Evolutionary conservation across 2,888 invertebrate genomes (phyloP), one percentile per base, ranked within the genome.

Genomic region (Acanthacorydalis orientalis): DNA sequence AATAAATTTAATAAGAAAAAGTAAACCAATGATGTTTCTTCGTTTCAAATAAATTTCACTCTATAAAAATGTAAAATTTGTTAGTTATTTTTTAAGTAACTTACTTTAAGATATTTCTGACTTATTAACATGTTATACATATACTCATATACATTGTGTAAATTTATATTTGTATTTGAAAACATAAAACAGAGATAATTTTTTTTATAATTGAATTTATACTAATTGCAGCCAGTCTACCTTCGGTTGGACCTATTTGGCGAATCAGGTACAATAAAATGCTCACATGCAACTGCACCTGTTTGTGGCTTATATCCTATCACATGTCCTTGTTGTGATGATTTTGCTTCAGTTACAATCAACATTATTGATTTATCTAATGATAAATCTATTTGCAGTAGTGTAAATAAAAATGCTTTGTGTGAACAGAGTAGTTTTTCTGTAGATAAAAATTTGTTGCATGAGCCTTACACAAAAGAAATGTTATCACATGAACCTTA

Each of bases 181-280:
- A n/a, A n/a, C n/a, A n/a, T n/a, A n/a, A n/a, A n/a, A n/a, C n/a
- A n/a, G n/a, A n/a, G n/a, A n/a, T n/a, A n/a, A n/a, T n/a, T n/a
- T 4, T 44, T 48, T 33, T 38, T 41, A 47, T 55, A 57, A 54
- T 54, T 57, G 56, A 12, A 7, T 44, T 32, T 44, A 10, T 44
- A 33, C 10, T 9, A 56, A 60, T 75, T 75, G 47, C 80, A 87
- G 87, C 87, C 87, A 59, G 83, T 86, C 67, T 85, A 78, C 72
- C 73, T 85, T 57, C 77, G 75, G 60, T 73, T 80, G 68, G 69
- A 74, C 65, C 74, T 87, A 56, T 74, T 75, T 60, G 69, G 73
- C 60, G 78, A 81, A 63, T 74, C 84, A 85, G 86, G 87, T 85
- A 84, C 70, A 65, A 67, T 79, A 64, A 67, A 69, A 60, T 79